Evolutionary conservation across 2,113 vertebrate genomes (phyloP), one percentile per base, ranked within the genome.

Genomic region (Cichladusa arquata): DNA sequence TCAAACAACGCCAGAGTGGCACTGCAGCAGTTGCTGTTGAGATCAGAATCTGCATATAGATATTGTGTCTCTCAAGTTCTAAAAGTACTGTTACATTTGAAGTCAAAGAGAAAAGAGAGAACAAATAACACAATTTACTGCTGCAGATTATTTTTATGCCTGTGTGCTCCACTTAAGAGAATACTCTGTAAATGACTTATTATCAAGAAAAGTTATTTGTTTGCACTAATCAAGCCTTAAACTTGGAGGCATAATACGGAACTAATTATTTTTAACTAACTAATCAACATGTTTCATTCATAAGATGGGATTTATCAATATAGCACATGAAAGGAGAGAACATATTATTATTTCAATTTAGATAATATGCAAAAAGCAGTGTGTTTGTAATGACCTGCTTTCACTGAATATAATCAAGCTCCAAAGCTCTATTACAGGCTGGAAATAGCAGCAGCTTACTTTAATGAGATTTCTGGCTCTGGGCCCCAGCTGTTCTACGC

Each of bases 381-480:
- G 95, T 97, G 92, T 98, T 97, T 96, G 94, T 98, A 97, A 98
- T 98, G 97, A 97, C 97, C 98, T 97, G 98, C 97, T 97, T 97
- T 98, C 97, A 97, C 96, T 97, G 96, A 98, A 98, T 98, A 98
- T 97, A 98, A 98, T 98, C 98, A 98, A 97, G 97, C 97, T 97
- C 96, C 98, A 97, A 98, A 98, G 97, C 98, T 98, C 94, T 97
- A 98, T 98, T 98, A 98, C 97, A 92, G 96, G 95, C 98, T 98
- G 97, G 98, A 98, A 98, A 98, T 98, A 98, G 98, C 95, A 98
- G 97, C 98, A 97, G 98, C 98, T 99, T 98, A 98, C 97, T 98
- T 98, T 98, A 98, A 98, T 98, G 98, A 99, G 98, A 98, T 98
- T 98, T 98, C 98, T 98, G 98, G 97, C 97, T 98, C 96, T 97